Evolutionary conservation across 1,140 invertebrate species (phyloP).

Genomic region (Cotesia vestalis): DNA sequence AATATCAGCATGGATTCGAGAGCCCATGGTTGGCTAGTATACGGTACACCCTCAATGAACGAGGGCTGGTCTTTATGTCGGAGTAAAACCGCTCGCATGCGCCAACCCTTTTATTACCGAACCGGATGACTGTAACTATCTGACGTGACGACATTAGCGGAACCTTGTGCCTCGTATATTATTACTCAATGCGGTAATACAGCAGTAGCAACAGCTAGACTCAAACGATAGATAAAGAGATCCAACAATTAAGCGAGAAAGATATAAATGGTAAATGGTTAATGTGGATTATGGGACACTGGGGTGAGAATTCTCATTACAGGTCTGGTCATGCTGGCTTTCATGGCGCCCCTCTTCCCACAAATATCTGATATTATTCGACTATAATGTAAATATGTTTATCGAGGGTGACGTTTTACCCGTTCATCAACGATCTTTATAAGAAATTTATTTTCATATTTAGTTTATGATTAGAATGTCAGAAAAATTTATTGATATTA

Average conservation of each 20-base stretch:
- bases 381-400: slow-evolving; percentile 20
- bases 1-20: not conserved
- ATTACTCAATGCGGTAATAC: slow-evolving; percentile 49
- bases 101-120: slow-evolving; percentile 58
- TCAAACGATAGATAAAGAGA: too few relatives aligned
- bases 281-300: slow-evolving; percentile 30
- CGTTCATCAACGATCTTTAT: not conserved
- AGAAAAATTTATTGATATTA: too few relatives aligned
- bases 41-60: slow-evolving; percentile 24
- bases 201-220: not conserved
- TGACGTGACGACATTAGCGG: slow-evolving; percentile 58
- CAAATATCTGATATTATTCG: slow-evolving; percentile 15
- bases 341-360: slow-evolving; percentile 10
- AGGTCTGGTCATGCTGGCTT: slow-evolving; percentile 34
- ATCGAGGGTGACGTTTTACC: not conserved
- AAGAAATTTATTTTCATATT: not conserved
- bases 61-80: slow-evolving; percentile 38
- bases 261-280: slow-evolving; percentile 23
- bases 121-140: slow-evolving; percentile 61
- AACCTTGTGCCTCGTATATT: slow-evolving; percentile 48
- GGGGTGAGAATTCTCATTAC: slow-evolving; percentile 32
- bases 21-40: slow-evolving; percentile 15
- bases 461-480: too few relatives aligned
- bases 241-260: slow-evolving; percentile 8
- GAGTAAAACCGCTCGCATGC: slow-evolving; percentile 19